Evolutionary conservation across 2,797 vertebrate genomes (phyloP).

Genomic region (Pteropus rufus): DNA sequence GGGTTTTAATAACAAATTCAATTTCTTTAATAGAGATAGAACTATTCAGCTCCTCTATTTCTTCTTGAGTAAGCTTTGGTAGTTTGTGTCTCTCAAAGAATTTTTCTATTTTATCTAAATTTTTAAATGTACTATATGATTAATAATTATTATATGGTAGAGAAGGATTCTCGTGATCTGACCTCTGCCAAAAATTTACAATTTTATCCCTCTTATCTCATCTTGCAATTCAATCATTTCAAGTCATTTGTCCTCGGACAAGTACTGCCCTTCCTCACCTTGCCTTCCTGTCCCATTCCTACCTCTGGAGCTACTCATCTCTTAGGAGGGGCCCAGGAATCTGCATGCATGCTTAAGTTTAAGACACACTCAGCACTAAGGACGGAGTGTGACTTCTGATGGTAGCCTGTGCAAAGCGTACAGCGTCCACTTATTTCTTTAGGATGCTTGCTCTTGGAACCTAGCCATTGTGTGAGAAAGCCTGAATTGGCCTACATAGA

Average conservation of each 20-base stretch:
- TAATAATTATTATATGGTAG: neutral
- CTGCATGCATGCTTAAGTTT: neutral
- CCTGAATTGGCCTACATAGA: neutral
- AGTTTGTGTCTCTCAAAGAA: neutral
- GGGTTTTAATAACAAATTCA: neutral
- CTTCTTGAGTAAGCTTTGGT: neutral
- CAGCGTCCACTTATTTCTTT: neutral
- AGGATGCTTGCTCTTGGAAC: neutral
- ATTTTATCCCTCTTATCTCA: neutral
- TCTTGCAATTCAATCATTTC: neutral
- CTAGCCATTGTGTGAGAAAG: neutral
- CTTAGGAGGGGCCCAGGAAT: neutral
- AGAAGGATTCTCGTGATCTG: neutral
- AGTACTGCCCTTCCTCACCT: neutral
- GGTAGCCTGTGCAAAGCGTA: rapidly evolving
- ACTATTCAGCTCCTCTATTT: neutral
- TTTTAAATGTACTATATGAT: neutral
- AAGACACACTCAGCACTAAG: no score
- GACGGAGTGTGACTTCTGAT: neutral
- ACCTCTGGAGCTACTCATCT: neutral
- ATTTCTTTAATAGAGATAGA: neutral
- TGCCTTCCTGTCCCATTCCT: neutral
- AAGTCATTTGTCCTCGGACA: neutral
- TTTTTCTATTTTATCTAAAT: neutral
- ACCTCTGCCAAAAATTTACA: neutral